These are phyloP conservation scores for Rhadinocentrus ornatus DNA, from an alignment of 2,797 vertebrate genomes.

Conservation along the genomic window DNA sequence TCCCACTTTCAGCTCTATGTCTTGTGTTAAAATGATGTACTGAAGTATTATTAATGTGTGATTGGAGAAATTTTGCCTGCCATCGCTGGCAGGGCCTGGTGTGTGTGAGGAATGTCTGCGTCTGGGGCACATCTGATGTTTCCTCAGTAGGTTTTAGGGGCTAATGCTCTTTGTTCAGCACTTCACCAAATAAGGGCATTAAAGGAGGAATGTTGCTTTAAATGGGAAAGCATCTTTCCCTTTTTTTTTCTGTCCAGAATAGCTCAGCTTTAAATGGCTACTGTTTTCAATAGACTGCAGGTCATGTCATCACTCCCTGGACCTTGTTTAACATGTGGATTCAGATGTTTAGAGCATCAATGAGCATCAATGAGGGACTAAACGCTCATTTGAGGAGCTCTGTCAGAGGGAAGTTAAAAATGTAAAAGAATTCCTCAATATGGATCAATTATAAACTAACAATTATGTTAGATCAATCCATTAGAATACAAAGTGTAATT, in stretches of 20 bases:
- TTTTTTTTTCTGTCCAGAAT: conserved; percentile 68
- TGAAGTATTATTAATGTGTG: conserved; percentile 15
- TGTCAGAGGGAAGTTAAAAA: background rate
- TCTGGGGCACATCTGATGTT: conserved; percentile 80
- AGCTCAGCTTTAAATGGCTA: conserved; percentile 59
- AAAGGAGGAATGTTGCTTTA: conserved; percentile 77
- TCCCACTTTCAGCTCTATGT: conserved; percentile 10
- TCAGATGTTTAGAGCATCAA: conserved; percentile 14
- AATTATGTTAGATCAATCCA: background rate
- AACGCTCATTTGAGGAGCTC: background rate
- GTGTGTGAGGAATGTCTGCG: conserved; percentile 79
- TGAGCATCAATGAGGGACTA: background rate
- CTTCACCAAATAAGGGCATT: conserved; percentile 89
- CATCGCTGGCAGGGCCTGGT: conserved; percentile 52
- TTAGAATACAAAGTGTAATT: background rate
- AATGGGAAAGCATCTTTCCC: conserved; percentile 77
- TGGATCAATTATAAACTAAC: background rate
- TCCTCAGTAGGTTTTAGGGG: conserved; percentile 79
- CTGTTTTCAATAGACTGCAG: conserved; percentile 53
- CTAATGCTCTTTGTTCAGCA: conserved; percentile 64
- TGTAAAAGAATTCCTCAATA: background rate
- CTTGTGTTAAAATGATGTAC: background rate
- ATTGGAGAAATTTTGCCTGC: conserved; percentile 18
- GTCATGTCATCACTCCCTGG: conserved; percentile 31
- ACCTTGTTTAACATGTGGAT: conserved; percentile 17